Percentiles rank a stretch among this genome's conserved stretches.
Evolutionary conservation across 2,113 vertebrate species (phyloP).

Genomic region (Hoplias malabaricus): DNA sequence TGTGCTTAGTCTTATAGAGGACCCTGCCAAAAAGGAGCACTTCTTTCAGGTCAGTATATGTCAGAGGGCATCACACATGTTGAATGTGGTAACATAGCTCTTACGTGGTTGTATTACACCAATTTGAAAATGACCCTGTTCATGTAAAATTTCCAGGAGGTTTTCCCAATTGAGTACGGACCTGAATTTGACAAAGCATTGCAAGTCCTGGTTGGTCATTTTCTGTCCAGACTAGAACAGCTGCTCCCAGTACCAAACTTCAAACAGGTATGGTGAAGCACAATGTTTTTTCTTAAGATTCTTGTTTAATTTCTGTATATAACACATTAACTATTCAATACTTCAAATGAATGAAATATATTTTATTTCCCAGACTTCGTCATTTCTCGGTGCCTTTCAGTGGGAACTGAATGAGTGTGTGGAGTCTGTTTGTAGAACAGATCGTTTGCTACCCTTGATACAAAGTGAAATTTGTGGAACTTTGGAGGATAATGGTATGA

Average conservation of each 20-base stretch:
- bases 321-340: background rate
- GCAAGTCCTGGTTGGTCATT: constrained; percentile 81
- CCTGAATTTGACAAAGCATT: constrained; percentile 78
- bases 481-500: constrained; percentile 67
- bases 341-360: background rate
- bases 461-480: constrained; percentile 72
- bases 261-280: constrained; percentile 65
- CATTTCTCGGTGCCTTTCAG: constrained; percentile 68
- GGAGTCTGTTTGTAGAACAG: constrained; percentile 70
- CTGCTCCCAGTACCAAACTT: constrained; percentile 75
- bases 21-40: constrained; percentile 72
- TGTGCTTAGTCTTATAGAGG: constrained; percentile 72
- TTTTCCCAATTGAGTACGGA: constrained; percentile 80
- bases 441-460: constrained; percentile 71
- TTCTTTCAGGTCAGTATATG: constrained; percentile 70
- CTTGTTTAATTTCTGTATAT: background rate
- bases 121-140: background rate
- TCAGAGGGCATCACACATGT: background rate
- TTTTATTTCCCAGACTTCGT: constrained; percentile 62
- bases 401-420: constrained; percentile 74
- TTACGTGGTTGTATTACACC: background rate
- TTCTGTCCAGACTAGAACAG: constrained; percentile 79
- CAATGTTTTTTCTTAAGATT: background rate
- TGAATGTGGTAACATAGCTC: background rate
- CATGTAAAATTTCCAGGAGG: constrained; percentile 61